Evolutionary conservation across 2,797 vertebrate genomes (phyloP), one percentile per base, ranked within the genome.

Genomic region (Buceros bicornis): DNA sequence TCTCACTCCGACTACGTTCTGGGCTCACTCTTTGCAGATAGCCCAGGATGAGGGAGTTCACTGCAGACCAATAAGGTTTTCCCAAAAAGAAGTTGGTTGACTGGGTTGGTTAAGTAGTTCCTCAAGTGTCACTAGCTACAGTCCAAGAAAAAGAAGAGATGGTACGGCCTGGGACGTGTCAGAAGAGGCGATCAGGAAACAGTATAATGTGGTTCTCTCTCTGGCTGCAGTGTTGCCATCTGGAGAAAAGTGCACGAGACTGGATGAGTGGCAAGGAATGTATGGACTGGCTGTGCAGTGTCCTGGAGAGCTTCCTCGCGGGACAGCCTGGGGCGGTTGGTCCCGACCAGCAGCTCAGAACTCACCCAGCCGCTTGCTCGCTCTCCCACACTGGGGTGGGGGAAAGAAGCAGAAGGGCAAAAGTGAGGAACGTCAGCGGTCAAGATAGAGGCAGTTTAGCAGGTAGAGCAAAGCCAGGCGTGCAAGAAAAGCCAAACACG

Each of bases 161-260:
- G 22, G 13, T 11, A 4, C 20, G 20, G 18, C 21, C 10, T 77
- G 33, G 56, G 16, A 16, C 21, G 17, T 40, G 24, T 51, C 21
- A 60, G 72, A 31, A 62, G 28, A 54, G 11, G 19, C 0, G 3
- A 33, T 16, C 26, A 42, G 20, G 22, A 61, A 87, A 17, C 13
- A 35, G 42, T 6, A 14, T 26, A 8, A 21, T 5, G 0, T 0
- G 0, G 15, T 12, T 76, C 56, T 72, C n/a, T 8, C 43, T 29
- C 15, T 60, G 82, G 19, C 71, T 82, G 71, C 71, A 66, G 48
- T 4, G 17, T 5, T 33, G 17, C 10, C 29, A 16, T 28, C n/a
- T 11, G 2, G n/a, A 58, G n/a, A 51, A 42, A 74, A 58, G 43
- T 6, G 3, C 16, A 8, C 16, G 77, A 17, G 14, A 5, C 24